These are phyloP conservation scores for Adelosebastes latens DNA, from an alignment of 2,797 vertebrate genomes.

Conservation along the genomic window DNA sequence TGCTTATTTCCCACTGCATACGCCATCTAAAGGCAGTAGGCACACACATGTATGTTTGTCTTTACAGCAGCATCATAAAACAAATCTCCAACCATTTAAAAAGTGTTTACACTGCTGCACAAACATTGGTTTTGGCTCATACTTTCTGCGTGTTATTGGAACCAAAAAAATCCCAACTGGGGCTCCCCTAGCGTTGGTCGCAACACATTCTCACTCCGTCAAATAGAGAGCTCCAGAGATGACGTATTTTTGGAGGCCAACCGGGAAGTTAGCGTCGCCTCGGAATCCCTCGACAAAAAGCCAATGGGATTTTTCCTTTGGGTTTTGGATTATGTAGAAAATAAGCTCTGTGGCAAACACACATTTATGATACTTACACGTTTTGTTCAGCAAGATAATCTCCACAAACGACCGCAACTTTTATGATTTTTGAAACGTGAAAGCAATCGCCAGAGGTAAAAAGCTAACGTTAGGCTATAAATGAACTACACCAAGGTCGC, in stretches of 20 bases:
- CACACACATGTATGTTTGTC: conserved; percentile 1
- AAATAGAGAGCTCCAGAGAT: background rate
- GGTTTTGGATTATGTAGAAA: no score
- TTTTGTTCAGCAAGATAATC: no score
- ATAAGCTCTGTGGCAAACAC: no score
- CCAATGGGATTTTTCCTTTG: no score
- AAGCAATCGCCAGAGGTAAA: no score
- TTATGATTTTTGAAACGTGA: no score
- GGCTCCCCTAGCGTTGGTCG: background rate
- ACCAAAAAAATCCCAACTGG: background rate
- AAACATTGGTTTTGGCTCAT: background rate
- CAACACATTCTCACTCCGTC: background rate
- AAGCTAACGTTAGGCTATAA: no score
- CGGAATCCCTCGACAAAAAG: accelerated
- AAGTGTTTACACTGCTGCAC: conserved; percentile 2
- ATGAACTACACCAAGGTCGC: no score
- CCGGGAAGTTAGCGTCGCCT: accelerated
- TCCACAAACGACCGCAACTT: no score
- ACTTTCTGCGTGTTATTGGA: background rate
- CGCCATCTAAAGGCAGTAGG: background rate
- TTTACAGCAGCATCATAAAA: background rate
- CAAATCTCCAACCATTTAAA: conserved; percentile 3
- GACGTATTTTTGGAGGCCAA: no score
- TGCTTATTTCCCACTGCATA: background rate
- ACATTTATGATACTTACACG: no score